phyloP scores from a whole-genome alignment of 1,140 invertebrate species.

The Glossosoma conforme region DNA sequence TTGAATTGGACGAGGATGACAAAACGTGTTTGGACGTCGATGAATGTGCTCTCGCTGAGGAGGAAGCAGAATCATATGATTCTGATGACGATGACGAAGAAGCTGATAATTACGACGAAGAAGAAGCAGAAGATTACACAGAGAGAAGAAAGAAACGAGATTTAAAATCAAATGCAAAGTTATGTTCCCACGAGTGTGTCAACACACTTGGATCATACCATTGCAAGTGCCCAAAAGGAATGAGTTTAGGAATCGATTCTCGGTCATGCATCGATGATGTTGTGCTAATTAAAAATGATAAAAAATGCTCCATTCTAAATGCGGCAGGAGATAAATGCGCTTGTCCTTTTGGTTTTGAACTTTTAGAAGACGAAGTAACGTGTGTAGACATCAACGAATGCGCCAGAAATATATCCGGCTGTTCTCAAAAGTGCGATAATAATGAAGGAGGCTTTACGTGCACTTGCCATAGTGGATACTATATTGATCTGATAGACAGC shows the following conservation, averaged over 20 bases:
- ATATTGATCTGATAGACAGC: slow-evolving; percentile 63
- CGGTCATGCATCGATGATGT: slow-evolving; percentile 35
- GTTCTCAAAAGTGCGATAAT: slow-evolving; percentile 46
- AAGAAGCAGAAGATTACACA: slow-evolving; percentile 25
- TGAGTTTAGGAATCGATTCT: slow-evolving; percentile 36
- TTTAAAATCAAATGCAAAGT: slow-evolving; percentile 33
- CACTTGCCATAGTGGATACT: slow-evolving; percentile 50
- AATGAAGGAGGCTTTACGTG: slow-evolving; percentile 51
- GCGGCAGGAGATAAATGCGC: slow-evolving; percentile 51
- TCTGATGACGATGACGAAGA: slow-evolving; percentile 29
- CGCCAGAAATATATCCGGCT: slow-evolving; percentile 51
- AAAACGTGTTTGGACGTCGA: slow-evolving; percentile 55
- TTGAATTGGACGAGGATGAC: slow-evolving; percentile 42
- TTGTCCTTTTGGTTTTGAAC: slow-evolving; percentile 65
- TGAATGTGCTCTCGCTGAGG: slow-evolving; percentile 55
- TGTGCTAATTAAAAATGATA: neutral
- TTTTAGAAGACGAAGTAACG: slow-evolving; percentile 59
- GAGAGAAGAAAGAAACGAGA: slow-evolving; percentile 28
- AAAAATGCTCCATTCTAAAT: neutral
- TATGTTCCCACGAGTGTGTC: slow-evolving; percentile 59
- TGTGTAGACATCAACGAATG: slow-evolving; percentile 75
- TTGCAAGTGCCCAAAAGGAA: slow-evolving; percentile 51
- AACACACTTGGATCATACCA: slow-evolving; percentile 60
- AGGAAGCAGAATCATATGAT: no score
- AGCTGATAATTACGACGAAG: slow-evolving; percentile 36